Percentiles rank a stretch among this genome's conserved stretches.
These are phyloP conservation scores for Agonopterix alstromeriana DNA, from an alignment of 2,888 invertebrate species.

Conservation along the genomic window DNA sequence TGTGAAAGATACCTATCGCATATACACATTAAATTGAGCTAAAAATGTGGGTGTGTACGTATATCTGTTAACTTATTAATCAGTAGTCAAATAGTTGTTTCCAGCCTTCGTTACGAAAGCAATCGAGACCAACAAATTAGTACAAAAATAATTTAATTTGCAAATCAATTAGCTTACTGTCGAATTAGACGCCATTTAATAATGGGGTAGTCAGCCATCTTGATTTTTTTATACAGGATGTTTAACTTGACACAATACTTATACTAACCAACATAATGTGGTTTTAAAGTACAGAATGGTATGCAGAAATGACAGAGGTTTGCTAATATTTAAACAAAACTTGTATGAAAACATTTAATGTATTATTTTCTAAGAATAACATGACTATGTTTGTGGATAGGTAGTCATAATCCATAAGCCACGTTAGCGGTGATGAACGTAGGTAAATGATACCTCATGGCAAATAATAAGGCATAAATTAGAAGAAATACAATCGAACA, in stretches of 20 bases:
- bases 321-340: conserved; percentile 1
- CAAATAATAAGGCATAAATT: too few species aligned
- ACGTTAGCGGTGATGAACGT: too few species aligned
- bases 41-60: too few species aligned
- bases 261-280: too few species aligned
- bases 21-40: too few species aligned
- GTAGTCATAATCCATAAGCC: too few species aligned
- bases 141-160: conserved; percentile 45
- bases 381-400: neutral
- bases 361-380: neutral
- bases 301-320: neutral
- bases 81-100: too few species aligned
- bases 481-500: too few species aligned
- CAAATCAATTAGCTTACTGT: conserved; percentile 50
- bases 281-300: too few species aligned
- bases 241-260: neutral
- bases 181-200: conserved; percentile 51
- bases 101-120: conserved; percentile 43
- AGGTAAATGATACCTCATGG: too few species aligned
- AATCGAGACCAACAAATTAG: conserved; percentile 66
- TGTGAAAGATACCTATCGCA: too few species aligned
- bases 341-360: neutral
- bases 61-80: too few species aligned
- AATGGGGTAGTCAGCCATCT: conserved; percentile 30
- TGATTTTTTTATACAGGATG: conserved; percentile 23